Evolutionary conservation across 1,140 invertebrate genomes (phyloP), one percentile per base, ranked within the genome.

Genomic region (Hermetia illucens): DNA sequence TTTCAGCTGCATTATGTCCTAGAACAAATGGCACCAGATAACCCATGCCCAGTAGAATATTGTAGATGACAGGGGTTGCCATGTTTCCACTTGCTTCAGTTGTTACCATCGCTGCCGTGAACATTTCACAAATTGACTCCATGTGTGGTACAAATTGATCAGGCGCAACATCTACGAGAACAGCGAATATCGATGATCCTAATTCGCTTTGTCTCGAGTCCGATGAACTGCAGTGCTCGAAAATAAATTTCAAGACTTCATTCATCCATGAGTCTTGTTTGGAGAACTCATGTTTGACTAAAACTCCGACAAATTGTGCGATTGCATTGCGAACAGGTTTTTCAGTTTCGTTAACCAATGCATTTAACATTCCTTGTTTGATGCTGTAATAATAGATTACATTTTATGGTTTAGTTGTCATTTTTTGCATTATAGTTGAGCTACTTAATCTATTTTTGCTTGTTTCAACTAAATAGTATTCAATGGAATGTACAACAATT

Each of bases 211-310:
- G 47, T 18, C 46, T 50, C 6, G 52, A 39, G 50, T 60, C 52
- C 5, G 45, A 15, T 3, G 45, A 40, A 32, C 32, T 47, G 34
- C 51, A 51, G 8, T 48, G 48, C 5, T 43, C 43, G 21, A 49
- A 60, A 16, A 84, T 59, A 49, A 82, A 79, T 39, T 76, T 68
- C 29, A 84, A 64, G 21, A 85, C 53, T 48, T 83, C 75, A 6
- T 71, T 72, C 38, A 53, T 40, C 80, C 81, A 85, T 8, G 55
- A 49, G 4, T 50, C 71, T 25, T 64, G 64, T 9, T 72, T 66
- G 36, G 81, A 44, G 19, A 44, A 61, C 58, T 85, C 82, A 61
- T 83, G 79, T 43, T 76, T 79, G 15, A 77, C 69, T 36, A 85
- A 63, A 2, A 70, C 65, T 15, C 75, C 82, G 44, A 79, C 66